Base-by-base conservation (phyloP, 2,797 vertebrate genomes). In the Hippopotamyrus pictus region DNA sequence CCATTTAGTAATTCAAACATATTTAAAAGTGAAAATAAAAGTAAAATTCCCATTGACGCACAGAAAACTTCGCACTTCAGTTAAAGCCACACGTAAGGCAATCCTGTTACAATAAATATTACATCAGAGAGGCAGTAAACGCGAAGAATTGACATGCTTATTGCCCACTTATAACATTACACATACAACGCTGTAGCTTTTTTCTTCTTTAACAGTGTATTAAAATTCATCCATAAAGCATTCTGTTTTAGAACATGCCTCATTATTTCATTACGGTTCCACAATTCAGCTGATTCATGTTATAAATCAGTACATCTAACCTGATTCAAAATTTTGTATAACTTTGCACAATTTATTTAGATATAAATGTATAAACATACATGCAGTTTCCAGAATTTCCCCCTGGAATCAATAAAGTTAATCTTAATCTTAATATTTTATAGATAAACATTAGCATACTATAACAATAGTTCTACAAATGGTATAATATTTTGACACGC, bases 1-100 rank as follows among this genome's bases (percentile, higher is more conserved):
- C 94, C 95, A 94, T 95, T 96, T 95, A 95, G 96, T 95, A 95
- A 96, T 97, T 96, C 96, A 96, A 95, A 96, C 95, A 97, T 97
- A 96, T 98, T 98, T 98, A 97, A 98, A 97, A 90, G 93, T 94
- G 93, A 93, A 94, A 93, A 94, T 93, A 92, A 93, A 94, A 93
- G 91, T 94, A 93, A 91, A 93, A 93, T 93, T 93, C 73, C 41
- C 33, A 79, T 79, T 79, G 33, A n/a, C 73, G 93, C 90, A 93
- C 94, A 95, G 91, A 90, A 88, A 91, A 91, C 92, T 91, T 91
- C 93, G 94, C 93, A 94, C 93, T 93, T 90, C 50, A 25, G 46
- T 86, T 86, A 51, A 51, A 51, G 51, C 46, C 50, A 12, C 83
- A 51, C 25, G 48, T 51, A 79, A 46, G 69, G 25, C 29, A 76